Base-by-base conservation (phyloP, 2,797 vertebrate genomes). In the Parauchenoglanis punctatus region DNA sequence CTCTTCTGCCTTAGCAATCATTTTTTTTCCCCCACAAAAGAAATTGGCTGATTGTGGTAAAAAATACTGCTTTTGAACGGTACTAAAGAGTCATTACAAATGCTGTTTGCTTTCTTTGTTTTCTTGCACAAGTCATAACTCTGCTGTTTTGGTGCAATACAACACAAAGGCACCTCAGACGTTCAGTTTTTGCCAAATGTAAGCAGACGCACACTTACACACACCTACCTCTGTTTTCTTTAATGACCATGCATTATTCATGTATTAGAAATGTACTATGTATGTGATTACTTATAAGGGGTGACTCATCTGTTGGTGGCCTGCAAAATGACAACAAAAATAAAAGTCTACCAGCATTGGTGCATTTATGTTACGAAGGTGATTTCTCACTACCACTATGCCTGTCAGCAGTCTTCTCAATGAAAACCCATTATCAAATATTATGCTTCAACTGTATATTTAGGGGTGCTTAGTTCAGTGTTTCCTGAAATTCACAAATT, bases 101-200 rank as follows among this genome's bases (percentile, higher is more conserved):
- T 77, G 7, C 76, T 80, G 20, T 23, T 80, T 40, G 54, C 12
- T 20, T 76, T 23, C 25, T 54, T 17, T 76, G 10, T 35, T 56
- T 28, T 56, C 52, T 31, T 78, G 52, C 3, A 4, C 28, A 15
- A 8, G 17, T 56, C 28, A 78, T 56, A 17, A 15, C 49, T 15
- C n/a, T 58, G 52, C n/a, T 76, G 17, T 17, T 58, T 31, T 35
- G 17, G 17, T 56, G 52, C 28, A 58, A 8, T 35, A 56, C 76
- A 78, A 78, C 31, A 78, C 28, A 76, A 75, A 76, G 12, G 46
- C 6, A 58, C 76, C n/a, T 80, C 31, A 59, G 20, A 80, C 59
- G 56, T 15, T 59, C 77, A 7, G 31, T 10, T 13, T 35, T 80
- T 78, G 17, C 76, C 49, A 31, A 78, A 31, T 80, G 4, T 80